Evolutionary conservation across 2,113 vertebrate species (phyloP), one percentile per base, ranked within the genome.

Genomic region (Peucedramus taeniatus): DNA sequence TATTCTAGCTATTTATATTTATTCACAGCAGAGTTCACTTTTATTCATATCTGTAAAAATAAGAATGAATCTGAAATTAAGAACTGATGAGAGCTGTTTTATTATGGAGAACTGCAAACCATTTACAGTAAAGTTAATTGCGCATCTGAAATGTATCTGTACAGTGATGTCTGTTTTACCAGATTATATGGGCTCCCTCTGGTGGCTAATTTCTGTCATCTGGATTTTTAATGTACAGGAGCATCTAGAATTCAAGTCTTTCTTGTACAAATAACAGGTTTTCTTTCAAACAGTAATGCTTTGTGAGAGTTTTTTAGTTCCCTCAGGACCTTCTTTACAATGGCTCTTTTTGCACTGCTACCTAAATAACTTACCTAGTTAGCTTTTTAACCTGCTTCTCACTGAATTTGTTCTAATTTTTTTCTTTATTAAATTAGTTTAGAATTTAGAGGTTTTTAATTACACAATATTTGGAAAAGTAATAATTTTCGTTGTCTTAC

Each of bases 171-270:
- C 16, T 19, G 22, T 63, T 82, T 35, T 69, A 74, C 33, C 7
- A 22, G 51, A 7, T 83, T 64, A 28, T 85, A 0, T 80, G 54
- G n/a, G 86, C 96, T 96, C 95, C 96, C 96, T 92, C 96, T 97
- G 80, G 89, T 95, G 96, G 94, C 80, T 70, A 9, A 22, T 47
- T 54, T 87, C 16, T 65, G 39, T 66, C 44, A 44, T 16, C 54
- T 31, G 50, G 30, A 57, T 10, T 59, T 3, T 3, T 27, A 42
- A 22, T 24, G 10, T 23, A 10, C 10, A 24, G 15, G 17, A 7
- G 0, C 11, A 51, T 76, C 8, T n/a, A 13, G 11, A 68, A 56
- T 57, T 72, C 47, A 33, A 30, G 8, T 16, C 51, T 89, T 69
- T 69, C 17, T 74, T 15, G 24, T 47, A 42, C 24, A 63, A 54